Percentiles rank a stretch among this genome's conserved stretches.
Evolutionary conservation across 1,140 invertebrate genomes (phyloP).

Genomic region (Drosophila arawakana): DNA sequence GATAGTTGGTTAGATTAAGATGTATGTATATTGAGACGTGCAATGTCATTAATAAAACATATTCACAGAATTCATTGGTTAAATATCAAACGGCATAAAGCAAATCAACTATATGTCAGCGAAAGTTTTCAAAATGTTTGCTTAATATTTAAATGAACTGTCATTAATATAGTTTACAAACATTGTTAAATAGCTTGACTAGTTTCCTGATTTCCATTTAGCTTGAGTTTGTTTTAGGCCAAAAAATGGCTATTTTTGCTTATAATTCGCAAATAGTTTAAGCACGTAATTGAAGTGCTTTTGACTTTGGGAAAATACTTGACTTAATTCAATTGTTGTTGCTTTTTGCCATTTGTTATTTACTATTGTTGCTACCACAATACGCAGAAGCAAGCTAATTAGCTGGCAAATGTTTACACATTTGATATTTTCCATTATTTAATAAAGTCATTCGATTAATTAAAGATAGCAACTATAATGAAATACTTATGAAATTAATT

Average conservation of each 20-base stretch:
- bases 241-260: background rate
- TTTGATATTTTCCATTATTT: conserved; percentile 28
- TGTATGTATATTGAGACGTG: background rate
- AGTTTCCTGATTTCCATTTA: too few species aligned
- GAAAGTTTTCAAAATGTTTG: too few species aligned
- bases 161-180: too few species aligned
- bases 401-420: conserved; percentile 28
- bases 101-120: background rate
- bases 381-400: conserved; percentile 15
- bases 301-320: conserved; percentile 24
- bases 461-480: conserved; percentile 20
- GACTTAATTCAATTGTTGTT: conserved; percentile 3
- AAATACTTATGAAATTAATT: conserved; percentile 16
- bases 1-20: conserved; percentile 18
- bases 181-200: too few species aligned
- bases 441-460: conserved; percentile 19
- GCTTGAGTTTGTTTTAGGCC: too few species aligned
- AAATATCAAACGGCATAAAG: background rate
- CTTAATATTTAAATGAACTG: too few species aligned
- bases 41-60: conserved; percentile 17
- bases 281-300: conserved; percentile 1
- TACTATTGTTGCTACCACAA: background rate
- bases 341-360: background rate
- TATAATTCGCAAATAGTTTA: conserved; percentile 11
- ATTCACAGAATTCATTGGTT: background rate